Conservation (phyloP, 2,797 vertebrate species). For the Labroides dimidiatus region DNA sequence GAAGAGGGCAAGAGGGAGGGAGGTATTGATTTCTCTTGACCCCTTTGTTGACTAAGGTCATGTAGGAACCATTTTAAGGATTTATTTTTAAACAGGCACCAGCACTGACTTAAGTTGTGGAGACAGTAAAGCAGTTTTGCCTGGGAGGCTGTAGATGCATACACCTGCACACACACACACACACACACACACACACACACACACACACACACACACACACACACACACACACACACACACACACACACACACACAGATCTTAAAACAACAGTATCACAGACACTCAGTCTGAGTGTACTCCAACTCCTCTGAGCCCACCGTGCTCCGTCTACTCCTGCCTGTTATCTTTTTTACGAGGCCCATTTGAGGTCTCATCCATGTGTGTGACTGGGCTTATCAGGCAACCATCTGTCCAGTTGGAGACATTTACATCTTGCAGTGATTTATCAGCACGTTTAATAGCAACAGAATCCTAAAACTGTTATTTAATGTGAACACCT, state of each 20-base stretch:
- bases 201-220: slow-evolving; percentile 31
- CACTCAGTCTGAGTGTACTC: slow-evolving; percentile 51
- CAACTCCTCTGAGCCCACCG: slow-evolving; percentile 36
- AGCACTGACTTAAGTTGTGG: slow-evolving; percentile 66
- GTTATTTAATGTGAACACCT: slow-evolving; percentile 44
- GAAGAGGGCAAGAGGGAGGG: slow-evolving; percentile 75
- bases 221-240: slow-evolving; percentile 46
- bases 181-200: slow-evolving; percentile 35
- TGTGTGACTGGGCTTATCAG: slow-evolving; percentile 73
- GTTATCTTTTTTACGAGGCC: slow-evolving; percentile 69
- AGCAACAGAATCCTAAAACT: slow-evolving; percentile 57
- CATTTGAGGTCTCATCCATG: slow-evolving; percentile 72
- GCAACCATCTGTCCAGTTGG: slow-evolving; percentile 71
- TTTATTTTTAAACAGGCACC: slow-evolving; percentile 84
- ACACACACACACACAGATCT: slow-evolving; percentile 36
- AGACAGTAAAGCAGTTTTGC: slow-evolving; percentile 59
- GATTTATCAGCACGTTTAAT: slow-evolving; percentile 71
- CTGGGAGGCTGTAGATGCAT: slow-evolving; percentile 56
- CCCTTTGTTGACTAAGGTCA: slow-evolving; percentile 87
- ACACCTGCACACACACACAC: slow-evolving; percentile 33
- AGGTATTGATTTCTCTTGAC: slow-evolving; percentile 89
- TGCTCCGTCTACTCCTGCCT: slow-evolving; percentile 46
- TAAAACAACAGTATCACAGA: slow-evolving; percentile 64
- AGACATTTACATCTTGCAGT: slow-evolving; percentile 70
- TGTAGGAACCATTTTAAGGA: slow-evolving; percentile 80